These are phyloP conservation scores for Kradibia gibbosae DNA, from an alignment of 1,140 invertebrate genomes.

Conservation along the genomic window DNA sequence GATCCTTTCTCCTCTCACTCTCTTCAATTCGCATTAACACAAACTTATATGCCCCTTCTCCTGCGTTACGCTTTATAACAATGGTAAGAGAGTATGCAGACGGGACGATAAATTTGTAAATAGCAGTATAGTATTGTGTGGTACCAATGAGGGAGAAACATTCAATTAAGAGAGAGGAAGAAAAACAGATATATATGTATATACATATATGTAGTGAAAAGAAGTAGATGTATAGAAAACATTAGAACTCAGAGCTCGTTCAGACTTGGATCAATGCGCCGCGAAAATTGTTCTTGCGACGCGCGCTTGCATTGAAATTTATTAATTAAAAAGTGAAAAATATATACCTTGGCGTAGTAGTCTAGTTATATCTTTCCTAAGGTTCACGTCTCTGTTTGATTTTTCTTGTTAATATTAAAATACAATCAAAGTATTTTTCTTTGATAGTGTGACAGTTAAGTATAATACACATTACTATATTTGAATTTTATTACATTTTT, in stretches of 20 bases:
- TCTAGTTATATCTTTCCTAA: background rate
- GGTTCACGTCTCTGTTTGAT: background rate
- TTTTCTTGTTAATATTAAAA: too few species aligned
- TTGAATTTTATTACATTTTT: too few species aligned
- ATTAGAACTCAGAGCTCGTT: conserved; percentile 53
- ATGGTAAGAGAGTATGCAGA: too few species aligned
- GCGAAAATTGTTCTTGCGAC: conserved; percentile 51
- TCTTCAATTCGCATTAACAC: background rate
- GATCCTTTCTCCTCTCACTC: background rate
- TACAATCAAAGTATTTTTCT: background rate
- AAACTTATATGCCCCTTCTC: background rate
- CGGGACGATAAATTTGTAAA: background rate
- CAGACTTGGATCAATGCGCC: conserved; percentile 59
- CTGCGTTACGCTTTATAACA: background rate
- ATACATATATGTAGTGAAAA: conserved; percentile 10
- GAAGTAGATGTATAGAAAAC: conserved; percentile 52
- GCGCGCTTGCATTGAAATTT: background rate
- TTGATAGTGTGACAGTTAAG: background rate
- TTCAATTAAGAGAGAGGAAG: background rate
- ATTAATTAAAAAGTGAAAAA: background rate
- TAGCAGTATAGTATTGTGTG: conserved; percentile 10
- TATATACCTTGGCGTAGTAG: background rate
- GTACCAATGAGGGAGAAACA: background rate
- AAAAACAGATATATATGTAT: background rate
- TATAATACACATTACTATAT: background rate